Conservation (phyloP, 2,888 invertebrate genomes). For the Heliconius aoede region DNA sequence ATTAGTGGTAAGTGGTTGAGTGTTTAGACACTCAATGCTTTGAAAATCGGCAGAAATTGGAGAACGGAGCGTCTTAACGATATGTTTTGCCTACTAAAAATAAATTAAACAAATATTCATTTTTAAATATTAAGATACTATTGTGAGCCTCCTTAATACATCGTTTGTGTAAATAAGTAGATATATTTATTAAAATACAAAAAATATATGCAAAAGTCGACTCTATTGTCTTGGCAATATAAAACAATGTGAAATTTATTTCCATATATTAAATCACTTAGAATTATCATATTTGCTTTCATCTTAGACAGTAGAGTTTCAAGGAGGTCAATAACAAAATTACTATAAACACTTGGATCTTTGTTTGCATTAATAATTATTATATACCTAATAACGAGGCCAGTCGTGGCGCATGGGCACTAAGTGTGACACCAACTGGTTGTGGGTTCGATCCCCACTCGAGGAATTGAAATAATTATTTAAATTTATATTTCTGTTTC, state of each 20-base stretch:
- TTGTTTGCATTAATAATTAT: too few species aligned
- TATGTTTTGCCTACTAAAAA: not conserved
- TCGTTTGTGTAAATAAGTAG: not conserved
- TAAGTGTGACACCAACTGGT: too few species aligned
- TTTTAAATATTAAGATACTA: not conserved
- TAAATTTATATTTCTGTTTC: too few species aligned
- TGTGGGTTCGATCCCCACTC: too few species aligned
- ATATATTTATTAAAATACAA: constrained; percentile 12
- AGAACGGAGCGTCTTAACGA: too few species aligned
- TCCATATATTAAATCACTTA: constrained; percentile 42
- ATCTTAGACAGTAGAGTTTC: constrained; percentile 48
- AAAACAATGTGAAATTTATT: constrained; percentile 25
- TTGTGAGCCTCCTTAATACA: not conserved
- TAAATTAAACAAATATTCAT: not conserved
- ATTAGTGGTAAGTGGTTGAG: too few species aligned
- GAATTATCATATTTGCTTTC: constrained; percentile 50
- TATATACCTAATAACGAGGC: too few species aligned
- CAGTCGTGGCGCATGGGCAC: too few species aligned
- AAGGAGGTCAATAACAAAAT: constrained; percentile 53
- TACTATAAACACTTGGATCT: not conserved
- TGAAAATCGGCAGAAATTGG: too few species aligned
- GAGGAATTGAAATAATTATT: too few species aligned
- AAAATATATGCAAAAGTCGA: not conserved
- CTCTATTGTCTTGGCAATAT: constrained; percentile 14
- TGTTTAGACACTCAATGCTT: too few species aligned